Conservation (phyloP, 2,113 vertebrate genomes). For the Prietella phreatophila region DNA sequence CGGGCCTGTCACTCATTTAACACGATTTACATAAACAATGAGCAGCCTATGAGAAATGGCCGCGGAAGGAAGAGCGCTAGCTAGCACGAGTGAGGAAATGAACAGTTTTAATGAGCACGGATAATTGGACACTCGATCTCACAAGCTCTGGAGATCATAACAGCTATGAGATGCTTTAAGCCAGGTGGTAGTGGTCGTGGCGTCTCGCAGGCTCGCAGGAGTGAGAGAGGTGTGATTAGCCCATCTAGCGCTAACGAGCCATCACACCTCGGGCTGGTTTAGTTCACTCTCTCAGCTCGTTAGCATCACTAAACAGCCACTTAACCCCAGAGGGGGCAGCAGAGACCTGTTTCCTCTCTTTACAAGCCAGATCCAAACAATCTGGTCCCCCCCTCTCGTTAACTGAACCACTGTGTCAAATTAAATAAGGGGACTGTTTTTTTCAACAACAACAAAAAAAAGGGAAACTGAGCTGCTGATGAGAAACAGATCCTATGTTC, state of each 20-base stretch:
- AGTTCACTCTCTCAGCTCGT: constrained; percentile 68
- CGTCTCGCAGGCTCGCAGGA: constrained; percentile 26
- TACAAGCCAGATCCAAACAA: constrained; percentile 54
- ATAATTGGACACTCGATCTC: constrained; percentile 14
- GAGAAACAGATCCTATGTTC: constrained; percentile 60
- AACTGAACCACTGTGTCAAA: constrained; percentile 61
- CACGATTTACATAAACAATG: constrained; percentile 20
- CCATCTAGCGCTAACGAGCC: constrained; percentile 59
- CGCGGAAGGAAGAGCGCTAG: not conserved
- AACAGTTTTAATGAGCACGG: constrained; percentile 17
- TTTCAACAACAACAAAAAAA: not conserved
- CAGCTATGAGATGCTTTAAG: not conserved
- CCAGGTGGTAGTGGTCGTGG: not conserved
- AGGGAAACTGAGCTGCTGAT: constrained; percentile 51
- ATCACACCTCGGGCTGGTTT: constrained; percentile 61
- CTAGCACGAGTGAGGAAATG: not conserved
- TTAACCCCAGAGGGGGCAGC: constrained; percentile 51
- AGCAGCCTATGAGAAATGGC: not conserved
- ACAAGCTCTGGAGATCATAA: constrained; percentile 3
- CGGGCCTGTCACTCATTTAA: constrained; percentile 39
- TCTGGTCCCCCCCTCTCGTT: constrained; percentile 54
- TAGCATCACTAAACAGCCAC: constrained; percentile 67
- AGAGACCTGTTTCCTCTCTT: constrained; percentile 41
- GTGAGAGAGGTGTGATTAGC: constrained; percentile 27
- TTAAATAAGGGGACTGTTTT: constrained; percentile 60